phyloP scores from a whole-genome alignment of 2,888 invertebrate genomes.

The Myathropa florea region DNA sequence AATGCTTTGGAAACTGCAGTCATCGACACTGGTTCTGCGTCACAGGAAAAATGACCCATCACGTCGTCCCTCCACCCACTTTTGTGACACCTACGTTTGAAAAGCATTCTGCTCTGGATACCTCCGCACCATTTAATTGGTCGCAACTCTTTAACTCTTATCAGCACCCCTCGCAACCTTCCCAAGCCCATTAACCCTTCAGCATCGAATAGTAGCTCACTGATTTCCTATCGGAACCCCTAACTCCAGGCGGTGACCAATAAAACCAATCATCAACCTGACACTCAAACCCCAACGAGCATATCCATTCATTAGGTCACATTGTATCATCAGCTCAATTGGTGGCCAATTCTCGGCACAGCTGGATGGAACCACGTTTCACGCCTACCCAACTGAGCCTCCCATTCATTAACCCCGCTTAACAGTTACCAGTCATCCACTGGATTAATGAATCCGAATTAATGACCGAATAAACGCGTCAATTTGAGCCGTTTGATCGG shows the following conservation, averaged over 20 bases:
- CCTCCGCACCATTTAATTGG: no score
- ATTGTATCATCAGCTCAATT: slow-evolving; percentile 32
- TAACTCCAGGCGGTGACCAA: background rate
- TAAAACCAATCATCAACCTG: background rate
- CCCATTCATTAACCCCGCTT: slow-evolving; percentile 6
- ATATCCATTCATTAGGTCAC: slow-evolving; percentile 11
- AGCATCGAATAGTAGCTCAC: no score
- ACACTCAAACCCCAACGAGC: background rate
- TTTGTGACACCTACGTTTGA: no score
- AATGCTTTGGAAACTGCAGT: no score
- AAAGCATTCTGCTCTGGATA: no score
- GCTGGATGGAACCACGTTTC: slow-evolving; percentile 18
- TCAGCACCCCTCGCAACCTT: no score
- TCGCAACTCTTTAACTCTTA: no score
- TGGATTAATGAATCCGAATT: slow-evolving; percentile 32
- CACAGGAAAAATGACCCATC: no score
- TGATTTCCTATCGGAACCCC: no score
- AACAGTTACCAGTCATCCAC: slow-evolving; percentile 13
- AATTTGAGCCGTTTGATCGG: slow-evolving; percentile 40
- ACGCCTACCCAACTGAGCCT: background rate
- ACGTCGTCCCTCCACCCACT: no score
- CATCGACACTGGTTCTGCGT: no score
- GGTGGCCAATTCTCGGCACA: slow-evolving; percentile 46
- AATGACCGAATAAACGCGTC: slow-evolving; percentile 55
- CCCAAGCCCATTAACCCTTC: no score